Evolutionary conservation across 2,113 vertebrate genomes (phyloP).

Genomic region (Dinomys branickii): DNA sequence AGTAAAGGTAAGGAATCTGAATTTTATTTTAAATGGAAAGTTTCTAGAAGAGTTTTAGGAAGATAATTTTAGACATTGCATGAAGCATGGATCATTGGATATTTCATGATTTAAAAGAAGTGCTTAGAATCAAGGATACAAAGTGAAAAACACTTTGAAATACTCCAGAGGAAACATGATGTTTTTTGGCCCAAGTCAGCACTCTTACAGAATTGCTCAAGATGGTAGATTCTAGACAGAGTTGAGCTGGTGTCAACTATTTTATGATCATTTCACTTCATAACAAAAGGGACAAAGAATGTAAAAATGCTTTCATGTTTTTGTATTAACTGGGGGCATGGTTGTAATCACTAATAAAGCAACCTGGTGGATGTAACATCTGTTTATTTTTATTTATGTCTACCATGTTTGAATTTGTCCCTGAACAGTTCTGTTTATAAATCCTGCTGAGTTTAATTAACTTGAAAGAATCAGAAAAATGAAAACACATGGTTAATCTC

Average conservation of each 20-base stretch:
- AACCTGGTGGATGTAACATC: background rate
- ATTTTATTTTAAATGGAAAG: constrained; percentile 2
- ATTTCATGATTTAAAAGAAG: background rate
- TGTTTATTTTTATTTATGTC: background rate
- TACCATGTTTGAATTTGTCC: constrained; percentile 1
- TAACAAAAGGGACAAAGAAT: background rate
- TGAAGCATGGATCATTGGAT: background rate
- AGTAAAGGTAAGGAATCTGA: background rate
- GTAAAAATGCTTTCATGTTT: background rate
- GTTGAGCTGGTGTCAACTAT: background rate
- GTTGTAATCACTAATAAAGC: background rate
- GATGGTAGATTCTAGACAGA: background rate
- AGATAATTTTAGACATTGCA: background rate
- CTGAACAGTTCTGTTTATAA: background rate
- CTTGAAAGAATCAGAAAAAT: constrained; percentile 20
- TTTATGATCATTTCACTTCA: background rate
- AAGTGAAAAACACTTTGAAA: background rate
- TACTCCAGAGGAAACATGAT: background rate
- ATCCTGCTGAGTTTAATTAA: constrained; percentile 37
- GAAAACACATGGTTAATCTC: background rate
- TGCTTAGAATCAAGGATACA: background rate
- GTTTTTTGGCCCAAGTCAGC: background rate
- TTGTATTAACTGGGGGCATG: background rate
- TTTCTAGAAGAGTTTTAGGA: background rate
- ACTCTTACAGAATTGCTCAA: background rate